Base-by-base conservation (phyloP, 2,797 vertebrate genomes). In the Crocidura indochinensis region DNA sequence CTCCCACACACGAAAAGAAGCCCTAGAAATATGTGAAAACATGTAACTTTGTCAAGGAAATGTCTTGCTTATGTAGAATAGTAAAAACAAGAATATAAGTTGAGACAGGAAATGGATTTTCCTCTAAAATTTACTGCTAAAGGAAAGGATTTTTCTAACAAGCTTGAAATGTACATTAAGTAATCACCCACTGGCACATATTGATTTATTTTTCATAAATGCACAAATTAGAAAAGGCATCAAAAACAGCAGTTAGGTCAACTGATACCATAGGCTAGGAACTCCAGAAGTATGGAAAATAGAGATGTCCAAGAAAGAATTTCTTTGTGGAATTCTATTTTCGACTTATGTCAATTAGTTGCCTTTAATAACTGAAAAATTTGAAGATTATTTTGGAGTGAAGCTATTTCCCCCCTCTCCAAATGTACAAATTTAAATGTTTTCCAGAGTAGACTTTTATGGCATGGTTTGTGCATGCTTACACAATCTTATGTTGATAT, bases 71-170 rank as follows among this genome's bases (percentile, higher is more conserved):
- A 69, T 2, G 2, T 44, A 86, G 51, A 19, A 67, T 82, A 67
- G 53, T 82, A n/a, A 94, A 76, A 85, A n/a, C 83, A 89, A 93
- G 56, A 94, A 68, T 72, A 62, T 51, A 75, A 10, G 62, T 53
- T 95, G 31, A 90, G 46, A 53, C 74, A 29, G 47, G 65, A 92
- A 91, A 22, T 38, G 75, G 11, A 81, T 94, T 88, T 24, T 31
- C 88, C 87, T 84, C 31, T 38, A 77, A 91, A 82, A n/a, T 31
- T 91, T 93, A 67, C 17, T 3, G 20, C 53, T 92, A 11, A 93
- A 90, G 75, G 93, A 95, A 78, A 22, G 79, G 56, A 78, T 87
- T 93, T 38, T 10, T 26, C 24, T 2, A 51, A 24, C 24, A 78
- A 29, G 10, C 29, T 84, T 91, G 79, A 83, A 87, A 93, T 91